Evolutionary conservation across 1,140 invertebrate genomes (phyloP), one percentile per base, ranked within the genome.

Genomic region (Temnothorax curvispinosus): DNA sequence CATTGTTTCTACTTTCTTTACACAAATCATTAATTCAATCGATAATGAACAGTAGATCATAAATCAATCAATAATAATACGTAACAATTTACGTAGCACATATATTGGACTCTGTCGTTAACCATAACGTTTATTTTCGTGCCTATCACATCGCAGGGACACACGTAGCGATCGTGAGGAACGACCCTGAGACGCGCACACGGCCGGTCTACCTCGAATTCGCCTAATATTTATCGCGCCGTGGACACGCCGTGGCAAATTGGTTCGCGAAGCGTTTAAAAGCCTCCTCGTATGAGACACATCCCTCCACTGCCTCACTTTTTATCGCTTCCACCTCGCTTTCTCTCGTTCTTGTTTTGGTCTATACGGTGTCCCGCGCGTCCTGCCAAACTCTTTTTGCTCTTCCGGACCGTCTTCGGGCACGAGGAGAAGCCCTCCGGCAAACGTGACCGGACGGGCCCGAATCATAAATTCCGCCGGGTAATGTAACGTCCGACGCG

Each of bases 391-490:
- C 38, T 87, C 76, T 78, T 90, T 89, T 90, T 89, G 71, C 85
- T 87, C 75, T 88, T 85, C 64, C 80, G 88, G 69, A 89, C 75
- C 85, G 91, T 92, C 93, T 93, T 91, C 85, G 87, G 60, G 54
- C 69, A 65, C 86, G 87, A 87, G 72, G 80, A 86, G 90, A 84
- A 85, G 89, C 89, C 91, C 92, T 92, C 91, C 90, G 92, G 94
- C 90, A 82, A 92, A 89, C 91, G 90, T 93, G 90, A 93, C 92
- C 92, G 93, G 88, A 93, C 92, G 92, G 87, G 76, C 60, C 90
- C 92, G 91, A 94, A 94, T 94, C 94, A 94, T 94, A 94, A 95
- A 95, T 95, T 94, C 94, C 92, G 87, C 27, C 64, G 91, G 91
- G 92, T 94, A 95, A 95, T 94, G 93, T 91, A 94, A 94, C 92